Evolutionary conservation across 2,888 invertebrate species (phyloP).

Genomic region (Conchocele bisecta): DNA sequence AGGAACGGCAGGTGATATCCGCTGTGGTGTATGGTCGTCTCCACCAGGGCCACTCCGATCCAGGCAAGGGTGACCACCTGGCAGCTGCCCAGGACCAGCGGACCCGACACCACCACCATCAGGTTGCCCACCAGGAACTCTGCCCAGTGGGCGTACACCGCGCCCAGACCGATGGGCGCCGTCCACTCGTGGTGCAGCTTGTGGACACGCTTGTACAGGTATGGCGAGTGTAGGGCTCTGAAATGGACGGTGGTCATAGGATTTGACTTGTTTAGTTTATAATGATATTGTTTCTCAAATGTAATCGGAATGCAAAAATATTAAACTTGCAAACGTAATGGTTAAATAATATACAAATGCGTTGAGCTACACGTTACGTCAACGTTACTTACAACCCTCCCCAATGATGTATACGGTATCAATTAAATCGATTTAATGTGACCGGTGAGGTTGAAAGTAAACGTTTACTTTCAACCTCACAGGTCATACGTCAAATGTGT

Average conservation of each 20-base stretch:
- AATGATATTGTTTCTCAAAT: too few relatives aligned
- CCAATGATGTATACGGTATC: too few relatives aligned
- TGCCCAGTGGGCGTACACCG: slow-evolving; percentile 91
- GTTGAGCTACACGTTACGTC: too few relatives aligned
- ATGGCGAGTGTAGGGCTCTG: slow-evolving; percentile 89
- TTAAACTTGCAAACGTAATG: too few relatives aligned
- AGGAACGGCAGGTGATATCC: slow-evolving; percentile 94
- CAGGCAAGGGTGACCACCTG: slow-evolving; percentile 86
- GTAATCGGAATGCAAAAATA: too few relatives aligned
- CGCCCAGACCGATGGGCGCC: slow-evolving; percentile 91
- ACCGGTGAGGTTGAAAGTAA: too few relatives aligned
- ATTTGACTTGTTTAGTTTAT: too few relatives aligned
- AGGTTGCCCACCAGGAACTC: slow-evolving; percentile 90
- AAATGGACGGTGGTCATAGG: slow-evolving; percentile 59
- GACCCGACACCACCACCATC: slow-evolving; percentile 88
- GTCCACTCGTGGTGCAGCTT: slow-evolving; percentile 95
- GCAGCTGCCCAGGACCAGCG: slow-evolving; percentile 86
- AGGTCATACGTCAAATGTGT: too few relatives aligned
- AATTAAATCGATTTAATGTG: too few relatives aligned
- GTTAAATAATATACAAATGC: too few relatives aligned
- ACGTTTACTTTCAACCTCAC: too few relatives aligned
- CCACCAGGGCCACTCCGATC: slow-evolving; percentile 90
- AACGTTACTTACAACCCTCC: too few relatives aligned
- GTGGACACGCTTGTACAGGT: slow-evolving; percentile 91
- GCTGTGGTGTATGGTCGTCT: slow-evolving; percentile 92